Percentiles rank a stretch among this genome's conserved stretches.
Evolutionary conservation across 2,888 invertebrate genomes (phyloP).

Genomic region (Tenthredo distinguenda): DNA sequence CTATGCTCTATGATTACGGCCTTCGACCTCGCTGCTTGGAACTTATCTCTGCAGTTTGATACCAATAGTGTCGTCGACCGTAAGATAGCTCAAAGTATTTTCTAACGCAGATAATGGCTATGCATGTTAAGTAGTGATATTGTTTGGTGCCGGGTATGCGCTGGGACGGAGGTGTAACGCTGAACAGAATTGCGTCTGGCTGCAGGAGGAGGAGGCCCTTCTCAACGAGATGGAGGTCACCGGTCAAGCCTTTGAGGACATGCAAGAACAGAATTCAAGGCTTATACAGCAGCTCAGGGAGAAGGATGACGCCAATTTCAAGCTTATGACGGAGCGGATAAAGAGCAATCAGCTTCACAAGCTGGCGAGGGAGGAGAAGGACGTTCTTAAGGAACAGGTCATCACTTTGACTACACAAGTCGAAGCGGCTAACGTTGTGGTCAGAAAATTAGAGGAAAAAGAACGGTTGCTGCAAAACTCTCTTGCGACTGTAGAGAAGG

Average conservation of each 20-base stretch:
- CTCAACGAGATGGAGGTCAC: conserved; percentile 99
- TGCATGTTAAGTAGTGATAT: conserved; percentile 51
- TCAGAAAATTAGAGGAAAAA: conserved; percentile 96
- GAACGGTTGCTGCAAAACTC: conserved; percentile 95
- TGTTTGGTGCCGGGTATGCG: conserved; percentile 59
- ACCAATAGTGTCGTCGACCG: background rate
- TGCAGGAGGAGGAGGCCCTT: conserved; percentile 95
- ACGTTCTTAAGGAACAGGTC: conserved; percentile 92
- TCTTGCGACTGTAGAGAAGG: conserved; percentile 95
- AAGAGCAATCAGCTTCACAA: conserved; percentile 98
- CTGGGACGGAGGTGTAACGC: conserved; percentile 74
- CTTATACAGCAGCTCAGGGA: conserved; percentile 97
- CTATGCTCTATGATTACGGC: background rate
- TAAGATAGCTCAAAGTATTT: background rate
- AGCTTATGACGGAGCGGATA: conserved; percentile 98
- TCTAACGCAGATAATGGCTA: conserved; percentile 47
- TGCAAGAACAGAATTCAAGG: conserved; percentile 98
- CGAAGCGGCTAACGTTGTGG: conserved; percentile 96
- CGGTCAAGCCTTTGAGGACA: conserved; percentile 99
- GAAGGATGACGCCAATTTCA: conserved; percentile 99
- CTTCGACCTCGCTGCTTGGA: background rate
- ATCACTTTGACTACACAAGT: conserved; percentile 92
- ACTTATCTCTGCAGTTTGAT: background rate
- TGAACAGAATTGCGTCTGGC: conserved; percentile 76
- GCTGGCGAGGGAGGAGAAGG: conserved; percentile 95